These are phyloP conservation scores for Pygmarrhopalites habei DNA, from an alignment of 1,140 invertebrate species.

Conservation along the genomic window DNA sequence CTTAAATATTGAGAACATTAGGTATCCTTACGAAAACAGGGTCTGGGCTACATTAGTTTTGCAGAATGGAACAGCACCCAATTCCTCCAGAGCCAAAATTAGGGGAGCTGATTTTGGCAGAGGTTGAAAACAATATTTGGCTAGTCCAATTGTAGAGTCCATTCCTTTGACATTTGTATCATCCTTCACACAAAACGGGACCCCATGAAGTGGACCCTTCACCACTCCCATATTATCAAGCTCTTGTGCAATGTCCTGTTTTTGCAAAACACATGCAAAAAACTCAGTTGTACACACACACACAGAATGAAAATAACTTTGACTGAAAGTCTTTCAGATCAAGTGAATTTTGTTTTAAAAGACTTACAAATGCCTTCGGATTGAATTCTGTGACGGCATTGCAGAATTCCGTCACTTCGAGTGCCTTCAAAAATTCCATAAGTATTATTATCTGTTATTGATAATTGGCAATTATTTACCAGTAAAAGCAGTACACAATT, in stretches of 20 bases:
- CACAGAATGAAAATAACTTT: background rate
- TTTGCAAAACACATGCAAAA: too few species aligned
- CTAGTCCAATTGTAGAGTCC: conserved; percentile 46
- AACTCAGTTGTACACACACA: too few species aligned
- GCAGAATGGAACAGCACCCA: conserved; percentile 47
- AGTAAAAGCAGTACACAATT: too few species aligned
- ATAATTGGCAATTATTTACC: too few species aligned
- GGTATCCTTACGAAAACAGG: conserved; percentile 15
- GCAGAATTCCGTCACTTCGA: conserved; percentile 9
- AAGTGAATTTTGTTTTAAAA: background rate
- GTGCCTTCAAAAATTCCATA: conserved; percentile 23
- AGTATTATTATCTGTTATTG: too few species aligned
- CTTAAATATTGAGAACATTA: too few species aligned
- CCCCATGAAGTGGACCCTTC: conserved; percentile 42
- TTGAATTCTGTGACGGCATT: conserved; percentile 26
- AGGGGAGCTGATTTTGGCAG: conserved; percentile 41
- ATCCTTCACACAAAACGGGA: conserved; percentile 45
- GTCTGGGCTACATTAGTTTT: conserved; percentile 45
- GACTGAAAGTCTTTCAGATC: background rate
- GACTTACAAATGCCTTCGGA: conserved; percentile 20
- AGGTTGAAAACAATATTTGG: conserved; percentile 43
- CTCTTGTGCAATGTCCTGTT: too few species aligned
- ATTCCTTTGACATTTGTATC: conserved; percentile 44
- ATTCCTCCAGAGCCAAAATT: conserved; percentile 40
- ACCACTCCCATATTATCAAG: conserved; percentile 20